Evolutionary conservation across 2,113 vertebrate species (phyloP), one percentile per base, ranked within the genome.

Genomic region (Laticauda laticaudata): DNA sequence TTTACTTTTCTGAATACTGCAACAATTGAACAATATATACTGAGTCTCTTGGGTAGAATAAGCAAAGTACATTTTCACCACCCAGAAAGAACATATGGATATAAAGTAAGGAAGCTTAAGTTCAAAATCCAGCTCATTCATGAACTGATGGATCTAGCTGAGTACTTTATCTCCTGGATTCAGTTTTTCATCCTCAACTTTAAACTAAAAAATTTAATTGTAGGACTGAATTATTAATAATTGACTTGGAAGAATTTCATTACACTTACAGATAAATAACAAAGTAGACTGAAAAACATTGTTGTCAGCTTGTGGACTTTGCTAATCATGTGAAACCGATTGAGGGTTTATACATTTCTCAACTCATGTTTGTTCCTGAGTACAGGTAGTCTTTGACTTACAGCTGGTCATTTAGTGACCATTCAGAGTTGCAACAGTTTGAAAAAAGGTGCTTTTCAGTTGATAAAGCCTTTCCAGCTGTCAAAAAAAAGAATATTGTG

Each of bases 1-100:
- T 92, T 94, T 93, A 18, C 48, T 94, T 45, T 88, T 89, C 2
- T 93, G 94, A 39, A 48, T 93, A 89, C 18, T 88, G 1, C 88
- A 90, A 20, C 55, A 26, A 29, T 81, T 81, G 29, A 61, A 29
- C 23, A 26, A 43, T 53, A 26, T 86, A 48, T 86, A 57, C 92
- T 86, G 39, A 26, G 86, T 18, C 39, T 94, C 7, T 92, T 91
- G 85, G 86, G 7, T 53, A 86, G 89, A 21, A 18, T 59, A 92
- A 90, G 39, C 9, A 88, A 45, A 29, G 43, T 39, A 45, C 18
- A 90, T 34, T 64, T 64, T 45, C 14, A 61, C 57, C 48, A 24
- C 39, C 57, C 43, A 51, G 39, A n/a, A 23, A 64, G 29, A 26
- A 43, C 24, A 48, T 64, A 39, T 64, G 57, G 43, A 48, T 64